Conservation (phyloP, 1,140 invertebrate species). For the Agrypnia vestita region DNA sequence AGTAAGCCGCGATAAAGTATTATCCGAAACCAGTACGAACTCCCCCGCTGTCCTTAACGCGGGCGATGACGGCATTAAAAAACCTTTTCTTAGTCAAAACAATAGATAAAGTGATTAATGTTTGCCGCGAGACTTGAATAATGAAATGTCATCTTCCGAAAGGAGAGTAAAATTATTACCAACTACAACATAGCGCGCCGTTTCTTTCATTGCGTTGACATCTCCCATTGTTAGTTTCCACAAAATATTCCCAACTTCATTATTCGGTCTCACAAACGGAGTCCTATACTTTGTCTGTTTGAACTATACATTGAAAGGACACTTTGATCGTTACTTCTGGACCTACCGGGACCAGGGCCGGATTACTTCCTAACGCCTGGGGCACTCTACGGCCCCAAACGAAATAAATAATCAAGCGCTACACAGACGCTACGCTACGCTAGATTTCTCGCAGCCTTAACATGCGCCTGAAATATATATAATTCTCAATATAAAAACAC, state of each 20-base stretch:
- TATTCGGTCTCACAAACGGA: constrained; percentile 8
- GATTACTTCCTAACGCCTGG: too few species aligned
- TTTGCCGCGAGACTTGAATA: constrained; percentile 33
- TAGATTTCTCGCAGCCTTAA: too few species aligned
- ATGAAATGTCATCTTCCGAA: constrained; percentile 34
- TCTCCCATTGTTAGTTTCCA: constrained; percentile 26
- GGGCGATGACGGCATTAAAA: constrained; percentile 1
- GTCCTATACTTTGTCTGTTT: constrained; percentile 15
- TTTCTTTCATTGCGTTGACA: constrained; percentile 9
- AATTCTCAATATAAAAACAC: too few species aligned
- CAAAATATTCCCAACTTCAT: constrained; percentile 35
- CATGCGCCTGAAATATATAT: too few species aligned
- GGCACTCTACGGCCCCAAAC: too few species aligned
- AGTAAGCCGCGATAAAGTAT: too few species aligned
- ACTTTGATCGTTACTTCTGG: too few species aligned
- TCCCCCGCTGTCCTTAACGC: background rate
- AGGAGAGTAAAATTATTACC: constrained; percentile 10
- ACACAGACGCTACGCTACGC: too few species aligned
- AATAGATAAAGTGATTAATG: constrained; percentile 20
- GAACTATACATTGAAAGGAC: background rate
- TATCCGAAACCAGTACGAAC: background rate
- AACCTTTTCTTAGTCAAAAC: constrained; percentile 24
- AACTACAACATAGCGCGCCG: background rate
- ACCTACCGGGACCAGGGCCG: too few species aligned
- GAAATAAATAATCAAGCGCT: too few species aligned